Evolutionary conservation across 92 coral and sea anemone genomes (phyloP).

Genomic region (Epizoanthus stellaris): DNA sequence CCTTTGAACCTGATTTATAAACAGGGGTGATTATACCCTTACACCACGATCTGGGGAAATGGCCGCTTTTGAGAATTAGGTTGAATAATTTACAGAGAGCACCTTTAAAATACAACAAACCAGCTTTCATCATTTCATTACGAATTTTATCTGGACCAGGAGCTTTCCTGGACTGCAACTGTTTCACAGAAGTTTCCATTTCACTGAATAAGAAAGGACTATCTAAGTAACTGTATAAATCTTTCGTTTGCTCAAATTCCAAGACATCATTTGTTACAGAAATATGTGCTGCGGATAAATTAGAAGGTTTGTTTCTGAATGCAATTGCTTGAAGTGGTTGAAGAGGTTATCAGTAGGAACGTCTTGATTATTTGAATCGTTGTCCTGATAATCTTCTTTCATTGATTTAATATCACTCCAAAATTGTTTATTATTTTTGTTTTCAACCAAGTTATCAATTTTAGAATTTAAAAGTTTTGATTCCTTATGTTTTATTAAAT

Average conservation of each 20-base stretch:
- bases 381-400: neutral
- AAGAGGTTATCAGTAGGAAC: neutral
- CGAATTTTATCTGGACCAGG: neutral
- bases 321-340: neutral
- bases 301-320: neutral
- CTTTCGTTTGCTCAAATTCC: neutral
- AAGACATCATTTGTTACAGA: neutral
- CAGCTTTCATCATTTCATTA: neutral
- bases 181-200: neutral
- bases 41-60: neutral
- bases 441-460: neutral
- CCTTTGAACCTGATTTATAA: constrained; percentile 13
- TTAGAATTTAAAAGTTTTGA: neutral
- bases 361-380: neutral
- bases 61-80: neutral
- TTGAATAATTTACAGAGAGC: neutral
- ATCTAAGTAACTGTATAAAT: neutral
- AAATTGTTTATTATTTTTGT: neutral
- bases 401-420: constrained; percentile 1
- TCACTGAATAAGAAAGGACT: neutral
- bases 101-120: neutral
- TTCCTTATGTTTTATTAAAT: neutral
- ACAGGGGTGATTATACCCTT: constrained; percentile 8
- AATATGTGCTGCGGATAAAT: neutral
- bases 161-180: neutral